These are phyloP conservation scores for Aphelinus atriplicis DNA, from an alignment of 1,140 invertebrate genomes.

Conservation along the genomic window DNA sequence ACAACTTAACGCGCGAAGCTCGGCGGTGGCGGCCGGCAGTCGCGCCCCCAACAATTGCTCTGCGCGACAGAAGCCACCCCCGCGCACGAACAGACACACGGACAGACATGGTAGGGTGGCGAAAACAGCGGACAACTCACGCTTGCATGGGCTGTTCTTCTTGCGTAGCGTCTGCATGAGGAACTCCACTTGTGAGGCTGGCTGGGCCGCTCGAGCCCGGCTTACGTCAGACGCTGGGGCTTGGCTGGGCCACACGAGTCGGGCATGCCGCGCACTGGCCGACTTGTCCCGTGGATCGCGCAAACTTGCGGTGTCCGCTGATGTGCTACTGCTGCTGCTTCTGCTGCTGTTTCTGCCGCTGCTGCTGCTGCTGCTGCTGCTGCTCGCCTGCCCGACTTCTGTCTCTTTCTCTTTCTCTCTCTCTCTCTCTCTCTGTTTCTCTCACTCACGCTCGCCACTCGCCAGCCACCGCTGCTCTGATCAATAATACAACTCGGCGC, in stretches of 20 bases:
- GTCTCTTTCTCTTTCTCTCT: no score
- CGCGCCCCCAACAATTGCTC: no score
- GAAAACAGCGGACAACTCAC: slow-evolving; percentile 70
- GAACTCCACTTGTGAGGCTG: slow-evolving; percentile 48
- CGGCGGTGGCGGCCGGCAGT: no score
- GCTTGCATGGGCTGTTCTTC: slow-evolving; percentile 89
- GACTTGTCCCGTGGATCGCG: no score
- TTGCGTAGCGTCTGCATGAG: slow-evolving; percentile 87
- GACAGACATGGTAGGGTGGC: not conserved
- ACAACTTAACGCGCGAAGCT: no score
- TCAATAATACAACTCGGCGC: slow-evolving; percentile 62
- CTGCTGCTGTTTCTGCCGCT: no score
- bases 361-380: not conserved
- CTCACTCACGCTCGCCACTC: slow-evolving; percentile 2
- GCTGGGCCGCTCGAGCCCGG: not conserved
- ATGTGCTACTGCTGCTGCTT: no score
- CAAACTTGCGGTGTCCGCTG: no score
- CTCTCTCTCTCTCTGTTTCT: slow-evolving; percentile 2
- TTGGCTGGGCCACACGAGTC: slow-evolving; percentile 16
- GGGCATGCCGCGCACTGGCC: slow-evolving; percentile 12
- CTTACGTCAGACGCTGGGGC: not conserved
- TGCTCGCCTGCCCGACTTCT: not conserved
- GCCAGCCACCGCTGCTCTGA: slow-evolving; percentile 46
- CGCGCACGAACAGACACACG: no score
- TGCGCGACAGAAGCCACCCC: no score